Conservation (phyloP, 1,140 invertebrate species). For the Drosophila bifasciata region DNA sequence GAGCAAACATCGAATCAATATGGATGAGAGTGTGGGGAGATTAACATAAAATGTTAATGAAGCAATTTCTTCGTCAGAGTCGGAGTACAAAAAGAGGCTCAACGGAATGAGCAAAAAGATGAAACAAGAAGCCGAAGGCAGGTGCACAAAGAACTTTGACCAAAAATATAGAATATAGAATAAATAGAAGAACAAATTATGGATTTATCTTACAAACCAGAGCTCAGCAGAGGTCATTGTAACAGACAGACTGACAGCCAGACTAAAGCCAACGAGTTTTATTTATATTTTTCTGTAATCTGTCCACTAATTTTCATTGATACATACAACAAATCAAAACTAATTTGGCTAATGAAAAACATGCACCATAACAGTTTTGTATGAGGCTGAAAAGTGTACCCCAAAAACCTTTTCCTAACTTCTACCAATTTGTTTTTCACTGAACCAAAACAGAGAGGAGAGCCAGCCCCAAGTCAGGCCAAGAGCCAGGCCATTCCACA, state of each 20-base stretch:
- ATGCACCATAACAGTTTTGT: constrained; percentile 7
- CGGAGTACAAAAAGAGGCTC: constrained; percentile 31
- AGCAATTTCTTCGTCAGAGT: constrained; percentile 61
- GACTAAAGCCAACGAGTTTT: constrained; percentile 16
- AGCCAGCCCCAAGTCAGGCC: not conserved
- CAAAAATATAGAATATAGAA: constrained; percentile 30
- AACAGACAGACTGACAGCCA: constrained; percentile 25
- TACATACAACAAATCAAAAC: constrained; percentile 28
- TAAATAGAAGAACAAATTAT: constrained; percentile 40
- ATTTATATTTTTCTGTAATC: not conserved
- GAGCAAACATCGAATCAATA: constrained; percentile 25
- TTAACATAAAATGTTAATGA: constrained; percentile 74
- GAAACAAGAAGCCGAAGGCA: constrained; percentile 52
- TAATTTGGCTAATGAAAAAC: constrained; percentile 57
- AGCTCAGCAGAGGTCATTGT: constrained; percentile 43
- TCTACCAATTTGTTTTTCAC: constrained; percentile 1
- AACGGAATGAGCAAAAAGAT: constrained; percentile 53
- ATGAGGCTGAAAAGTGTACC: constrained; percentile 6
- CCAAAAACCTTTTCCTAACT: constrained; percentile 2
- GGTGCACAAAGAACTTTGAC: constrained; percentile 22
- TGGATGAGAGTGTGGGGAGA: constrained; percentile 22
- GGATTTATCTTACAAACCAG: constrained; percentile 34
- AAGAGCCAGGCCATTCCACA: not conserved
- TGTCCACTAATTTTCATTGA: constrained; percentile 29
- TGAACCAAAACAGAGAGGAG: constrained; percentile 14